A percentile compares a stretch with the other conserved stretches of the same genome.
These are phyloP conservation scores for Sebastes oblongus DNA, from an alignment of 2,797 vertebrate species.

Conservation along the genomic window DNA sequence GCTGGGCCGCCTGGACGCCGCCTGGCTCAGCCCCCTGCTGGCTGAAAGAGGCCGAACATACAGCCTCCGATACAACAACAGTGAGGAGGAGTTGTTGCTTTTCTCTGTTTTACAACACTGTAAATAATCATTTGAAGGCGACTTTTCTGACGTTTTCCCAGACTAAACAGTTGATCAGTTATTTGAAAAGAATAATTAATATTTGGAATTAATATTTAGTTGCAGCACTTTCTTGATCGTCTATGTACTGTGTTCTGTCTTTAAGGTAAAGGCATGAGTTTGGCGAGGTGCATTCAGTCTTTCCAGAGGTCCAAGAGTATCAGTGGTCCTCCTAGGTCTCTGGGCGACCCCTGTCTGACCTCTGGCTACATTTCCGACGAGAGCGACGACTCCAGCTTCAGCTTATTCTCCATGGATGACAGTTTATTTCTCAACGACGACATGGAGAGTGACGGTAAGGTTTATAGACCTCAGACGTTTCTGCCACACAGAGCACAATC, in stretches of 20 bases:
- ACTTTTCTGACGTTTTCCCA: too few relatives aligned
- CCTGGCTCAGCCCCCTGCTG: slow-evolving; percentile 91
- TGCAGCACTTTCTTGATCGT: background rate
- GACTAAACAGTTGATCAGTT: background rate
- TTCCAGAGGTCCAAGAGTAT: slow-evolving; percentile 81
- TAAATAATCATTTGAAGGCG: background rate
- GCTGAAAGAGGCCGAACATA: slow-evolving; percentile 77
- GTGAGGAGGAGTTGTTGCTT: slow-evolving; percentile 72
- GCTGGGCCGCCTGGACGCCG: slow-evolving; percentile 88
- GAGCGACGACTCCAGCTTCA: slow-evolving; percentile 82
- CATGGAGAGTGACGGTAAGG: slow-evolving; percentile 90
- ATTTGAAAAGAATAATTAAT: too few relatives aligned
- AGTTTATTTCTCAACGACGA: slow-evolving; percentile 84
- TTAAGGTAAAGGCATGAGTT: slow-evolving; percentile 82
- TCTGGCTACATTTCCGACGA: slow-evolving; percentile 86
- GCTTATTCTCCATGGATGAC: slow-evolving; percentile 81
- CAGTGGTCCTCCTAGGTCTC: slow-evolving; percentile 59
- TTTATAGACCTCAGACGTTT: background rate
- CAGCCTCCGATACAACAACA: slow-evolving; percentile 75
- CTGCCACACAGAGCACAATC: background rate
- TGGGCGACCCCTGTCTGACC: slow-evolving; percentile 73
- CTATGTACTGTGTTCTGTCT: background rate
- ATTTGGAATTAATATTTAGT: background rate
- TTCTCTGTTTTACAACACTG: background rate
- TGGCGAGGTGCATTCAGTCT: slow-evolving; percentile 87